phyloP scores from a whole-genome alignment of 2,888 invertebrate genomes.

The Lithophane leautieri region DNA sequence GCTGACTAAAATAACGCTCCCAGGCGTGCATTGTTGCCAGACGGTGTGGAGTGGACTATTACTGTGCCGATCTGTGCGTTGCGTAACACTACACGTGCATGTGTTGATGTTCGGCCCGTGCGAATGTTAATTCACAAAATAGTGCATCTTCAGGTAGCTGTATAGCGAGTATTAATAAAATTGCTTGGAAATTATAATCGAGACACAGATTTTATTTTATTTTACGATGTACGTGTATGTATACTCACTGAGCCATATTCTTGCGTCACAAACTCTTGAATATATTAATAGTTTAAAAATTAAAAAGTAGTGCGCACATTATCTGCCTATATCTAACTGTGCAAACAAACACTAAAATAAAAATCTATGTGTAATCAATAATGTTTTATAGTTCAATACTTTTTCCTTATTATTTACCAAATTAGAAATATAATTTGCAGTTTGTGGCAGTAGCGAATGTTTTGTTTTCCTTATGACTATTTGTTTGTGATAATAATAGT shows the following conservation, averaged over 20 bases:
- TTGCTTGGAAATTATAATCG: neutral
- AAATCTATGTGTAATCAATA: neutral
- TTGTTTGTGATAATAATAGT: slow-evolving; percentile 3
- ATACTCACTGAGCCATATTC: slow-evolving; percentile 22
- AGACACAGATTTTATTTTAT: neutral
- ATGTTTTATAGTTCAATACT: neutral
- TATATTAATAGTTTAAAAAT: neutral
- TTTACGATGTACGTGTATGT: neutral
- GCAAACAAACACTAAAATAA: neutral
- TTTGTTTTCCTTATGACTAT: slow-evolving; percentile 27
- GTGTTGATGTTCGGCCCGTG: slow-evolving; percentile 29
- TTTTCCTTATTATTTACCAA: slow-evolving; percentile 48
- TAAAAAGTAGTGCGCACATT: neutral
- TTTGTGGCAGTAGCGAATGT: neutral
- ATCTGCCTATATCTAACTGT: neutral
- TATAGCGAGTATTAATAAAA: neutral
- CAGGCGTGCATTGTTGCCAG: slow-evolving; percentile 79
- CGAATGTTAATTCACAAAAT: slow-evolving; percentile 17
- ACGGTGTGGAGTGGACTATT: slow-evolving; percentile 64
- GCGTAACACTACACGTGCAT: slow-evolving; percentile 64
- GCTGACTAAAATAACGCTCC: slow-evolving; percentile 86
- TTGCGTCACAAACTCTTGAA: neutral
- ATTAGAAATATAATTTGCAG: slow-evolving; percentile 25
- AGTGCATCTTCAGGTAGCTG: slow-evolving; percentile 3
- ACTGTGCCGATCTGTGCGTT: slow-evolving; percentile 63